Conservation (phyloP, 2,797 vertebrate species). For the Monodelphis domestica region DNA sequence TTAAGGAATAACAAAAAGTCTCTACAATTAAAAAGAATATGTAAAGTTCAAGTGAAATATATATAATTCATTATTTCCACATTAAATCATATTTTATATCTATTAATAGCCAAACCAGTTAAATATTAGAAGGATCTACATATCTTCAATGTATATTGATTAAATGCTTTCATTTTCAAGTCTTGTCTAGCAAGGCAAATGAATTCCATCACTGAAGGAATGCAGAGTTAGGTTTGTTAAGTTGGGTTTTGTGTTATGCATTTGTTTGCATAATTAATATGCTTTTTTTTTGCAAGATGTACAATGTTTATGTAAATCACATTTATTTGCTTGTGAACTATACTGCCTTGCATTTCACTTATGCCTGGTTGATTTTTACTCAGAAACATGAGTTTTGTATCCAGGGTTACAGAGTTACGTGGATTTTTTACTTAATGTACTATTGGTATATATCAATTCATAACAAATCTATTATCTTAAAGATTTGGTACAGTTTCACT, state of each 20-base stretch:
- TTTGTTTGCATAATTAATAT: neutral
- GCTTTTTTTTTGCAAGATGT: neutral
- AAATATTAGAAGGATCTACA: conserved; percentile 17
- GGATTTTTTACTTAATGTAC: neutral
- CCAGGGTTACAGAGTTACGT: neutral
- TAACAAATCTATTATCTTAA: neutral
- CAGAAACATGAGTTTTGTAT: neutral
- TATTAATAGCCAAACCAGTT: neutral
- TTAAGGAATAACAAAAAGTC: neutral
- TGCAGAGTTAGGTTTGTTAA: neutral
- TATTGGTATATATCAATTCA: neutral
- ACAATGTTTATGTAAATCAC: neutral
- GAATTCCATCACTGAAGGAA: neutral
- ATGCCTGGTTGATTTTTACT: neutral
- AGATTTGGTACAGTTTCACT: neutral
- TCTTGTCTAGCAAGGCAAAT: neutral
- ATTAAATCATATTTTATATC: neutral
- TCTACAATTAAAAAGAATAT: neutral
- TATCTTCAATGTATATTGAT: neutral
- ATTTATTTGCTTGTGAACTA: neutral
- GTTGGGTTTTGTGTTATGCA: neutral
- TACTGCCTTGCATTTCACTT: conserved; percentile 20
- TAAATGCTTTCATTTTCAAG: conserved; percentile 23
- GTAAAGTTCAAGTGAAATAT: neutral
- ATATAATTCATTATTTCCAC: neutral